Conservation (phyloP, 2,888 invertebrate species). For the Crepidodera aurea region DNA sequence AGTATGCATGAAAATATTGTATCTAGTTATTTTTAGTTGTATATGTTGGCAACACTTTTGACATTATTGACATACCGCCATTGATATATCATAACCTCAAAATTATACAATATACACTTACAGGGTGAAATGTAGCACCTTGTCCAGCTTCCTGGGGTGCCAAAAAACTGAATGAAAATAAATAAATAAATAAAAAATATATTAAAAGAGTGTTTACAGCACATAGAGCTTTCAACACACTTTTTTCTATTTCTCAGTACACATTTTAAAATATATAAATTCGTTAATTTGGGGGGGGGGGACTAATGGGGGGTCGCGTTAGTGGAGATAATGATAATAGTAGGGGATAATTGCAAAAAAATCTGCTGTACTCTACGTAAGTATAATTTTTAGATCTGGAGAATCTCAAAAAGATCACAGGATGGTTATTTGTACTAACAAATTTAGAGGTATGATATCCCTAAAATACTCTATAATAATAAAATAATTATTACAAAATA, state of each 20-base stretch:
- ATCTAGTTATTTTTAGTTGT: background rate
- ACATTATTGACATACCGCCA: background rate
- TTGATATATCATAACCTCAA: no score
- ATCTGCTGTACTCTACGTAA: background rate
- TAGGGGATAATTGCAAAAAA: no score
- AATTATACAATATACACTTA: background rate
- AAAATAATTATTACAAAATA: no score
- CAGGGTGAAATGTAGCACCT: background rate
- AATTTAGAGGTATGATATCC: background rate
- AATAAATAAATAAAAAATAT: background rate
- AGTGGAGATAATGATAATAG: no score
- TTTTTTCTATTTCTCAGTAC: background rate
- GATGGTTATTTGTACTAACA: constrained; percentile 18
- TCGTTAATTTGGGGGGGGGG: no score
- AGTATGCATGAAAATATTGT: background rate
- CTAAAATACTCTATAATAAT: background rate
- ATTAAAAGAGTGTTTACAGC: background rate
- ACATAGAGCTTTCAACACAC: background rate
- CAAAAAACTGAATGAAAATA: no score
- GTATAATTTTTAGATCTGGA: background rate
- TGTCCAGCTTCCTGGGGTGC: background rate
- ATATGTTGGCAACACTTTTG: background rate
- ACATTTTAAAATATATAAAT: no score
- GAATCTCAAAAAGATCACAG: constrained; percentile 20
- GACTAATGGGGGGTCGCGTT: no score